Conservation (phyloP, 1,140 invertebrate genomes). For the Bombus consobrinus region DNA sequence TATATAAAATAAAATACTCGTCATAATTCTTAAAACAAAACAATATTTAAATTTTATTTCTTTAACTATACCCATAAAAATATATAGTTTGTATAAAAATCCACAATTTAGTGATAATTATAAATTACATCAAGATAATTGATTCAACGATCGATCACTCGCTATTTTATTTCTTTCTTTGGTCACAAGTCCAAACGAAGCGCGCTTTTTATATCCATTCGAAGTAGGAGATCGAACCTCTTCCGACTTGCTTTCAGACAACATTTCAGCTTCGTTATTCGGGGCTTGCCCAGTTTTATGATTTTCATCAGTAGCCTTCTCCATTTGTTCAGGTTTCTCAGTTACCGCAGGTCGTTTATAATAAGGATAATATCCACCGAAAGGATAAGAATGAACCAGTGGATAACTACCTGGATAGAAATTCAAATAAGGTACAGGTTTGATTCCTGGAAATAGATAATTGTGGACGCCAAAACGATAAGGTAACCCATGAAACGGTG, state of each 20-base stretch:
- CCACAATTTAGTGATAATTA: neutral
- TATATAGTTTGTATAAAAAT: neutral
- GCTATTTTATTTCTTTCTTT: neutral
- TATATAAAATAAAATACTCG: neutral
- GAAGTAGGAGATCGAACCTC: no score
- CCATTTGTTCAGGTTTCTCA: neutral
- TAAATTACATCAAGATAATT: neutral
- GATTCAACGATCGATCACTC: neutral
- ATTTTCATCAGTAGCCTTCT: neutral
- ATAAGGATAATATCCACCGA: neutral
- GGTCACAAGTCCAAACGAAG: neutral
- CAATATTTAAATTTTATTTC: neutral
- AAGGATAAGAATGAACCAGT: neutral
- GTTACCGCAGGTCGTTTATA: neutral
- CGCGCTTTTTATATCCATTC: neutral
- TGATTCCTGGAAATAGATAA: neutral
- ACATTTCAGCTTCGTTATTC: slow-evolving; percentile 5
- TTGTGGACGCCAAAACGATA: slow-evolving; percentile 19
- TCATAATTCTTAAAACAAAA: neutral
- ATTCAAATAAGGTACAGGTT: neutral
- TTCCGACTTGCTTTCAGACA: slow-evolving; percentile 1
- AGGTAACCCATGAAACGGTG: slow-evolving; percentile 5
- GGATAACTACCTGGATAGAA: neutral
- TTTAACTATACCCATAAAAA: neutral
- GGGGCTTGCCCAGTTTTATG: neutral